A percentile compares a stretch with the other conserved stretches of the same genome.
Evolutionary conservation across 2,113 vertebrate genomes (phyloP).

Genomic region (Myotis yumanensis): DNA sequence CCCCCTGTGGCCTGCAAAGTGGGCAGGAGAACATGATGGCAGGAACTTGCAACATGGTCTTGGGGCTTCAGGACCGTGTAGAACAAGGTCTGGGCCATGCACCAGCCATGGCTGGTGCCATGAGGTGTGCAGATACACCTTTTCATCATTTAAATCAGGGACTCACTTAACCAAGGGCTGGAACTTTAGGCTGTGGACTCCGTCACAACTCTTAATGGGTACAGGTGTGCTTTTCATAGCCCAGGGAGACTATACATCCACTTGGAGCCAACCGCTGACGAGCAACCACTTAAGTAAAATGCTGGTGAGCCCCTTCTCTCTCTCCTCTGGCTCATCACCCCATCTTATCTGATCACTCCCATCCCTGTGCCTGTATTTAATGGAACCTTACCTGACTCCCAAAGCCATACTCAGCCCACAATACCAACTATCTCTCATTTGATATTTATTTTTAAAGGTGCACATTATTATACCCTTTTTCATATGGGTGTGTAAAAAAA

Average conservation of each 20-base stretch:
- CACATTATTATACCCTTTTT: background rate
- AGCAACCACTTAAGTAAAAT: background rate
- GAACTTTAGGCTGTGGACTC: background rate
- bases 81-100: background rate
- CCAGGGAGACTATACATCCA: background rate
- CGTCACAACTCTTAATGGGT: background rate
- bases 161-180: background rate
- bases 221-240: background rate
- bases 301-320: background rate
- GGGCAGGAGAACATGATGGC: background rate
- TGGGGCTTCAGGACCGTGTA: background rate
- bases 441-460: slow-evolving; percentile 27
- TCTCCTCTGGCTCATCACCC: background rate
- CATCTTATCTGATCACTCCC: background rate
- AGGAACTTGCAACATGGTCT: background rate
- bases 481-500: background rate
- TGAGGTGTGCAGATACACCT: background rate
- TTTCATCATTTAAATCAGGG: background rate
- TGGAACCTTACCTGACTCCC: background rate
- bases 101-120: background rate
- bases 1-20: background rate
- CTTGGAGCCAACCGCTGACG: background rate
- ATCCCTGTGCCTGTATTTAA: background rate
- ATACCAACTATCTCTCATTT: background rate
- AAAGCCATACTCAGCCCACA: background rate